phyloP scores from a whole-genome alignment of 2,113 vertebrate genomes.

The Nycticryphes semicollaris region DNA sequence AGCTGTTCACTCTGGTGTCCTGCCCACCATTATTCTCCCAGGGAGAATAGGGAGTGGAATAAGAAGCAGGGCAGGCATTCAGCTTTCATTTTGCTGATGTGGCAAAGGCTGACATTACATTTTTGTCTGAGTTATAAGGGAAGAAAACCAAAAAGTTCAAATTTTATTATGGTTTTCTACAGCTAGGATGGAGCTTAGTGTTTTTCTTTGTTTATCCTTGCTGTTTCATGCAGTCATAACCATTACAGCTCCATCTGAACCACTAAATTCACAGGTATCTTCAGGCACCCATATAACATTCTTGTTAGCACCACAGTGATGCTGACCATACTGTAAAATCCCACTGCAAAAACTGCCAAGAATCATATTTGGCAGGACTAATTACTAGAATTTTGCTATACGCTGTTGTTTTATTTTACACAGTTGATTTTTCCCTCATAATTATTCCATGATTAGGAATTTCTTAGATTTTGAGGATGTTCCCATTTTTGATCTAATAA shows the following conservation, averaged over 20 bases:
- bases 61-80: background rate
- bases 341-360: background rate
- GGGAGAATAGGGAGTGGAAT: background rate
- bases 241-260: background rate
- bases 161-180: background rate
- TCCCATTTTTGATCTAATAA: background rate
- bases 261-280: background rate
- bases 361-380: background rate
- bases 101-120: background rate
- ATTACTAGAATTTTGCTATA: background rate
- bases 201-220: background rate
- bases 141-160: background rate
- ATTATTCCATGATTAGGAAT: background rate
- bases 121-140: background rate
- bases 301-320: background rate
- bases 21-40: background rate
- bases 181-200: background rate
- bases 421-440: background rate
- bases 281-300: background rate
- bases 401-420: background rate
- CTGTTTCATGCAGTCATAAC: background rate
- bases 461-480: background rate
- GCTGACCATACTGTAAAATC: background rate
- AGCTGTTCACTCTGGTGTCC: background rate
- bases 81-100: background rate